phyloP scores from a whole-genome alignment of 2,113 vertebrate genomes.

The Sander vitreus region DNA sequence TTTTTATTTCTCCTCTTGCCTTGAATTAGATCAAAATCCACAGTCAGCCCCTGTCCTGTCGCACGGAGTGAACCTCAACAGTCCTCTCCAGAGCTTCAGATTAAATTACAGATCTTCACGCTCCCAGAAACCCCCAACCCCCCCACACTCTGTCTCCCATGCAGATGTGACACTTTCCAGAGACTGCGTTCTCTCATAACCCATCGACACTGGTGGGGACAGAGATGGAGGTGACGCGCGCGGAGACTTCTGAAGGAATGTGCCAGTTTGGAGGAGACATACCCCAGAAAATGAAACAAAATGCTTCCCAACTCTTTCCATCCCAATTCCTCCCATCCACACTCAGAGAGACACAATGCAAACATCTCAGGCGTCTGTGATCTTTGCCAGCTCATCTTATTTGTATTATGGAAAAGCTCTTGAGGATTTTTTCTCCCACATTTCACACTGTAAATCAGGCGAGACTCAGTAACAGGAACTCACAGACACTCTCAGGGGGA shows the following conservation, averaged over 20 bases:
- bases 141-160: conserved; percentile 45
- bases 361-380: conserved; percentile 62
- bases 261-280: conserved; percentile 36
- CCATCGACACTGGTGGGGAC: conserved; percentile 55
- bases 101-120: conserved; percentile 80
- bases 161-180: conserved; percentile 78
- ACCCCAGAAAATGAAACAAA: conserved; percentile 49
- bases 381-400: conserved; percentile 64
- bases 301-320: conserved; percentile 14
- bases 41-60: conserved; percentile 52
- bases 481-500: conserved; percentile 31
- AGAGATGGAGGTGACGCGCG: conserved; percentile 35
- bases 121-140: conserved; percentile 44
- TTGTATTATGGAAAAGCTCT: conserved; percentile 61
- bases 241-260: conserved; percentile 23
- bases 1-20: conserved; percentile 27
- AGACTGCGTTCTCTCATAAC: conserved; percentile 68
- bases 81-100: conserved; percentile 73
- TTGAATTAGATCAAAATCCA: conserved; percentile 71
- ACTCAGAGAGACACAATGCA: conserved; percentile 39
- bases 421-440: conserved; percentile 29
- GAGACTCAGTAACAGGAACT: conserved; percentile 44
- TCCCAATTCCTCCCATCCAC: conserved; percentile 8
- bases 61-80: conserved; percentile 64
- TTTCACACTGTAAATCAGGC: conserved; percentile 61